A percentile compares a stretch with the other conserved stretches of the same genome.
Conservation (phyloP, 2,113 vertebrate genomes). For the Sakesphorus luctuosus region DNA sequence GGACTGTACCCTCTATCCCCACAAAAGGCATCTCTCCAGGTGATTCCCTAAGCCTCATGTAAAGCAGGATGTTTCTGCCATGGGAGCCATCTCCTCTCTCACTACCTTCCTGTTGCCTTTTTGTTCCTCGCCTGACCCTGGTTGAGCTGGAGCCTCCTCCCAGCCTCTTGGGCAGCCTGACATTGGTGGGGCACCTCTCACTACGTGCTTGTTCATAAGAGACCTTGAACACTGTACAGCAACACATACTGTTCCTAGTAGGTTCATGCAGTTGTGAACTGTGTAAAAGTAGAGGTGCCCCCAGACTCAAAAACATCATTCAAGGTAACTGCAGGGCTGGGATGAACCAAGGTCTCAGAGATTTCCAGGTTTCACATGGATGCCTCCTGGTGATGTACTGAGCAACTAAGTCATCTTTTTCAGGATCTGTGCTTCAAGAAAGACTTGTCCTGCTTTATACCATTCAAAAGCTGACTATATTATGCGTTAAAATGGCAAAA, state of each 20-base stretch:
- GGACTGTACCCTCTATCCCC: background rate
- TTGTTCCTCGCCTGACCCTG: background rate
- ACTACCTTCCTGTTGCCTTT: background rate
- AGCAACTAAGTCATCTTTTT: background rate
- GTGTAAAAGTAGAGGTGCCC: background rate
- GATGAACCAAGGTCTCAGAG: background rate
- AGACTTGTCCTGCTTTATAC: background rate
- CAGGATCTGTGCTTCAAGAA: background rate
- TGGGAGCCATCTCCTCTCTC: background rate
- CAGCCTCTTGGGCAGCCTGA: background rate
- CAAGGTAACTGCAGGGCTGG: background rate
- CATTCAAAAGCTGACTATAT: background rate
- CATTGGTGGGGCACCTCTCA: background rate
- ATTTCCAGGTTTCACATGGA: background rate
- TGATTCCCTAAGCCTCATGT: background rate
- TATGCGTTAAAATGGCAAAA: background rate
- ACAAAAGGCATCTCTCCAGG: background rate
- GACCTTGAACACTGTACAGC: background rate
- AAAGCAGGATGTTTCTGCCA: background rate
- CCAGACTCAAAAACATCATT: background rate
- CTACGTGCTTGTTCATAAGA: background rate
- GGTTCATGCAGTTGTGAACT: background rate
- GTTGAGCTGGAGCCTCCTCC: too few species aligned
- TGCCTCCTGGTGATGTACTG: background rate
- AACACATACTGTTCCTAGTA: accelerated